These are phyloP conservation scores for Zalophus californianus DNA, from an alignment of 2,797 vertebrate genomes.

Conservation along the genomic window DNA sequence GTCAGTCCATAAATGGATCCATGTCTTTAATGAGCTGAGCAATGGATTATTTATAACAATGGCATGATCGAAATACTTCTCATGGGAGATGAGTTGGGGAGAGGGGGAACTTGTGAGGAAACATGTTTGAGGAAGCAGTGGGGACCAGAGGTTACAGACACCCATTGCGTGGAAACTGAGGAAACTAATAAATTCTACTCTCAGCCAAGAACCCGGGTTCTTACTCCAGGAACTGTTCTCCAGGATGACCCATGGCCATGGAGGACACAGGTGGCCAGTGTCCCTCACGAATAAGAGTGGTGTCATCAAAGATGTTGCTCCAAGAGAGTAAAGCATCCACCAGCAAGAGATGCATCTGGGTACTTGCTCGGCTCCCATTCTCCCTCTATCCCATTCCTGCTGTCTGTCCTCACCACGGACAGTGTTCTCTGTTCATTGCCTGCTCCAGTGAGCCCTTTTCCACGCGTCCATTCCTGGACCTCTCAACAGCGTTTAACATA, in stretches of 20 bases:
- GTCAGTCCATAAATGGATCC: not conserved
- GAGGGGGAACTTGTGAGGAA: not conserved
- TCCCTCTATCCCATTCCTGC: not conserved
- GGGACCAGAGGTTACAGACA: not conserved
- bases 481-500: not conserved
- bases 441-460: not conserved
- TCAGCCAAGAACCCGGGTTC: not conserved
- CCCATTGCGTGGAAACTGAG: not conserved
- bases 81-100: not conserved
- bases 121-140: not conserved
- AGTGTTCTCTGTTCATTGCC: not conserved
- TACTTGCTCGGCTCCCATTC: not conserved
- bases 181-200: not conserved
- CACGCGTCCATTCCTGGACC: not conserved
- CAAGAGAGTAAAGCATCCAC: not conserved
- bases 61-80: not conserved
- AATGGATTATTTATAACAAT: constrained; percentile 7
- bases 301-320: not conserved
- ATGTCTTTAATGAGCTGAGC: constrained; percentile 13
- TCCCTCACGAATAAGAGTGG: not conserved
- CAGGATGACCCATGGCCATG: not conserved
- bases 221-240: not conserved
- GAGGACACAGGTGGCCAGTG: not conserved
- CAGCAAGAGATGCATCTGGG: not conserved
- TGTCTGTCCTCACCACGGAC: not conserved